These are phyloP conservation scores for Diadema setosum DNA, from an alignment of 35 echinoderm and acorn worm species.

Conservation along the genomic window DNA sequence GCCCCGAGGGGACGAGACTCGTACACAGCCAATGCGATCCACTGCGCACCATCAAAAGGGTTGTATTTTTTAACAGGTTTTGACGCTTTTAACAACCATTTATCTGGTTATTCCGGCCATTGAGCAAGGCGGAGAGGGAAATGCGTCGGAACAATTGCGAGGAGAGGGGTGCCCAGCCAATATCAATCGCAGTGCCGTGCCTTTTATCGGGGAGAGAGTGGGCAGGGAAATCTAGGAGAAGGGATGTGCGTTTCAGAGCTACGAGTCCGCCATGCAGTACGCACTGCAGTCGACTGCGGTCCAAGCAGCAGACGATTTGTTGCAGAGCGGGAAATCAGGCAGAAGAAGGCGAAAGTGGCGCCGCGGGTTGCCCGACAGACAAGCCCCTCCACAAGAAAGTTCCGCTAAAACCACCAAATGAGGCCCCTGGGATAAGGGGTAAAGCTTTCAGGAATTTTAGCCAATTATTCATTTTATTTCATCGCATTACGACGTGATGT, in stretches of 20 bases:
- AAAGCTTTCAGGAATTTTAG: neutral
- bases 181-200: neutral
- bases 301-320: neutral
- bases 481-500: neutral
- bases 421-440: neutral
- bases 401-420: conserved; percentile 18
- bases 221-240: neutral
- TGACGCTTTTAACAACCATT: conserved; percentile 26
- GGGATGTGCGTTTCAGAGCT: neutral
- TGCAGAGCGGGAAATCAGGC: neutral
- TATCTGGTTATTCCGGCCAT: conserved; percentile 17
- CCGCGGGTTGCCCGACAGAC: neutral
- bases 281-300: neutral
- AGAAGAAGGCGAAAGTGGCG: neutral
- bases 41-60: neutral
- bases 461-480: neutral
- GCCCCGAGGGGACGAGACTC: neutral
- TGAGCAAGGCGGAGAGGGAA: neutral
- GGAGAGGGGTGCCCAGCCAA: neutral
- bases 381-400: conserved; percentile 11
- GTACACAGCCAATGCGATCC: neutral
- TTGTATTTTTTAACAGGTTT: neutral
- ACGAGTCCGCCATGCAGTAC: neutral
- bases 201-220: neutral
- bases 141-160: neutral